Evolutionary conservation across 92 coral and sea anemone genomes (phyloP).

Genomic region (Palythoa caribaeorum): DNA sequence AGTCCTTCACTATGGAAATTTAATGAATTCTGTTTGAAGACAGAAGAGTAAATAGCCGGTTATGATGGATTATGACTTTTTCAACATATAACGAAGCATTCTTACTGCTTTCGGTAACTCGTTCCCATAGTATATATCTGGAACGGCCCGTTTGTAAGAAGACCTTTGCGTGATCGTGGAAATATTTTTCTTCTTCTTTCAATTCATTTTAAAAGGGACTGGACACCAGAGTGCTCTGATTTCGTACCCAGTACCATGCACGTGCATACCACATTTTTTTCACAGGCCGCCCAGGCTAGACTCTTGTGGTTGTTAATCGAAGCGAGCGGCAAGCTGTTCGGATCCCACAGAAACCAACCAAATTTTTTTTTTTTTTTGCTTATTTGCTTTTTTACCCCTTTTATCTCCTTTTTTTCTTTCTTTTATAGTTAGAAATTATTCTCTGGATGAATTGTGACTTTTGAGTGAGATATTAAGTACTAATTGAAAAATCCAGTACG

Average conservation of each 20-base stretch:
- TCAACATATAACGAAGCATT: not conserved
- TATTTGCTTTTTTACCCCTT: too few relatives aligned
- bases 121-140: not conserved
- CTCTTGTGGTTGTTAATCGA: too few relatives aligned
- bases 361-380: too few relatives aligned
- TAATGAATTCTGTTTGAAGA: not conserved
- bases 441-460: too few relatives aligned
- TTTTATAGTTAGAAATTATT: too few relatives aligned
- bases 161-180: not conserved
- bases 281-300: too few relatives aligned
- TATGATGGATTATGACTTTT: not conserved
- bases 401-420: too few relatives aligned
- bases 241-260: not conserved
- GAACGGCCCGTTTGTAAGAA: not conserved
- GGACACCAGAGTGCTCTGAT: not conserved
- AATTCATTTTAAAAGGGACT: not conserved
- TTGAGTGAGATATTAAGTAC: too few relatives aligned
- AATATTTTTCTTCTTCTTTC: not conserved
- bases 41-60: not conserved
- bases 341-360: too few relatives aligned
- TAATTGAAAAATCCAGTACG: too few relatives aligned
- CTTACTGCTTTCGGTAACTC: not conserved
- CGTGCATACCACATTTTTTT: too few relatives aligned
- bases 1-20: not conserved
- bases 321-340: too few relatives aligned